Evolutionary conservation across 2,888 invertebrate species (phyloP), one percentile per base, ranked within the genome.

Genomic region (Netelia melanura): DNA sequence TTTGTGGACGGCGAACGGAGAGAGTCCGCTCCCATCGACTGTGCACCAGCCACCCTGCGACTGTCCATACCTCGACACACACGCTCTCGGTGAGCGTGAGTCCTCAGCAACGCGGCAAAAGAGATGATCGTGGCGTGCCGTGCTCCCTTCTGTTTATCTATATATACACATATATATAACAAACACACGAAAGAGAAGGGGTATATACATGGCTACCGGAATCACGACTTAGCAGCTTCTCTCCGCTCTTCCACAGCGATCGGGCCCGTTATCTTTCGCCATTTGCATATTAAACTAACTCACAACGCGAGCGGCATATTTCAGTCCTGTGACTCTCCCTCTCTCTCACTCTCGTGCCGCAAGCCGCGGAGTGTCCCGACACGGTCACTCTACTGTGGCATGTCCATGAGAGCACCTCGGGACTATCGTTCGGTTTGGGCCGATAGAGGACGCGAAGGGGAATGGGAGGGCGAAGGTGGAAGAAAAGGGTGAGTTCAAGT

Each of bases 271-370:
- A 93, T 93, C 93, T 93, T 88, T 85, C 83, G 88, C 90, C 91
- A 93, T 93, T 93, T 93, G 92, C 93, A 93, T 93, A 93, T 93
- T 93, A 93, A 93, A 93, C 93, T 93, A 93, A 93, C 93, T 93
- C 93, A 91, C 92, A 91, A 91, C 91, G 90, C 90, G 91, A 83
- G 74, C 92, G 91, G 91, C 90, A 92, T 93, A 93, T 91, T 91
- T 91, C 90, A 91, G 87, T 86, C 75, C 86, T 70, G 74, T 83
- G 64, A 52, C 54, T 17, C 68, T 65, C 58, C 58, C 77, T 64
- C 83, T 72, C 78, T 65, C 82, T 72, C 76, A 43, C 14, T 30
- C 43, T 67, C 65, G 56, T 52, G 65, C 30, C 62, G 8, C 43
- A 44, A 78, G 58, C 72, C 79, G 44, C 80, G 68, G 61, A 74